Evolutionary conservation across 2,113 vertebrate species (phyloP), one percentile per base, ranked within the genome.

Genomic region (Potamarius usumacintae): DNA sequence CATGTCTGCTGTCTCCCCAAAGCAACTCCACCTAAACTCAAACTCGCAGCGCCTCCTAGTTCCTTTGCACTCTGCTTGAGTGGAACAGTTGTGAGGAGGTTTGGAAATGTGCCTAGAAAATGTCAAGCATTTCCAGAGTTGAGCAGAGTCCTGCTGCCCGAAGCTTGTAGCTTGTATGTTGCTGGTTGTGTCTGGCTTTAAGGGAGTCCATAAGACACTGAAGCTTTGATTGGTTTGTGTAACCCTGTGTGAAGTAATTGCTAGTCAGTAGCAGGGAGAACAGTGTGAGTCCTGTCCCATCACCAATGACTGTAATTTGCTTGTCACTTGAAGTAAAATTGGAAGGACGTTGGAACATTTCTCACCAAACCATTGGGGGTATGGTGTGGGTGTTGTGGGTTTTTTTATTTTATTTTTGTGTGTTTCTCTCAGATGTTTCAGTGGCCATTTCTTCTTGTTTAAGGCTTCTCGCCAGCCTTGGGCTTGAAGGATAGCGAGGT

Each of bases 61-160:
- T 86, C 63, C 74, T 71, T 67, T 57, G 74, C 14, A 60, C 62
- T 57, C 17, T 81, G 76, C 53, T 58, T 30, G 52, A 81, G 62
- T 81, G 85, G 85, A 86, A 86, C 30, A 81, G 27, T 80, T 86
- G 50, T 53, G 52, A 86, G 63, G 30, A 53, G 11, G 81, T 82
- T 71, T 86, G 78, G 85, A 82, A 71, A 42, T 15, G 25, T 52
- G 78, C 86, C 86, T 52, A 52, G 65, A 74, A 87, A 60, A 82
- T 50, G 65, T 60, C 34, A 25, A 69, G 30, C 11, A 18, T 80
- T 80, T 69, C 52, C 60, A 82, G 53, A 71, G 12, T 34, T 82
- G 42, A 50, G 57, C 27, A 1, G 15, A 34, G 27, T 63, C 8
- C 9, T 52, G 30, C 48, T 52, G 18, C 18, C 17, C 22, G 11